These are phyloP conservation scores for Callosobruchus maculatus DNA, from an alignment of 2,888 invertebrate genomes.

Conservation along the genomic window DNA sequence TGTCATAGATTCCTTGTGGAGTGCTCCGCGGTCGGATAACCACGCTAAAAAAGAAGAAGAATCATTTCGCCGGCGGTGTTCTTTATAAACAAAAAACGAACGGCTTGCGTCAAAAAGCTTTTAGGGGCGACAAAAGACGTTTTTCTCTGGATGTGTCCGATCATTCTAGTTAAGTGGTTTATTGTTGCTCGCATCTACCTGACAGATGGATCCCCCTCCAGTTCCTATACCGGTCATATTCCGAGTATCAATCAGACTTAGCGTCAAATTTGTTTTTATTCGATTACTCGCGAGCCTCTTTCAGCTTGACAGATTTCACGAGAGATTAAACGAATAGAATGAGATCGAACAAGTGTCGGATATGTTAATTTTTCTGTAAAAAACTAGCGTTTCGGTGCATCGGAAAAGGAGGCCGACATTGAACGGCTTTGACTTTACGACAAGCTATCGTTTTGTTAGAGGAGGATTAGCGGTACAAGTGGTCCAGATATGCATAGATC, in stretches of 20 bases:
- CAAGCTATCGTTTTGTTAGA: background rate
- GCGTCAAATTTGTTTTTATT: slow-evolving; percentile 44
- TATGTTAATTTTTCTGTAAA: slow-evolving; percentile 4
- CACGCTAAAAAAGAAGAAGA: slow-evolving; percentile 26
- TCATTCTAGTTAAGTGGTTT: slow-evolving; percentile 50
- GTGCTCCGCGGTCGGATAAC: slow-evolving; percentile 32
- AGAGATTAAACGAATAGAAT: slow-evolving; percentile 26
- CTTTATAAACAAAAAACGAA: slow-evolving; percentile 37
- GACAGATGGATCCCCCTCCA: slow-evolving; percentile 17
- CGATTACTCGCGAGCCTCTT: slow-evolving; percentile 31
- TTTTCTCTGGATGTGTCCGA: slow-evolving; percentile 46
- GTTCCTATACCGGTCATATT: slow-evolving; percentile 33
- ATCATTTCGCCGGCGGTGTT: slow-evolving; percentile 35
- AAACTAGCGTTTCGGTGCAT: background rate
- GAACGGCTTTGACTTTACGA: background rate
- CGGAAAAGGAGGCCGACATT: background rate
- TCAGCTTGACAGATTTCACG: slow-evolving; percentile 33
- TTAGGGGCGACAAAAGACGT: slow-evolving; percentile 48
- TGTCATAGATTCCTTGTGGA: slow-evolving; percentile 10
- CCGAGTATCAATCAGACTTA: slow-evolving; percentile 46
- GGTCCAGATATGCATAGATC: background rate
- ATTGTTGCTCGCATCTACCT: slow-evolving; percentile 40
- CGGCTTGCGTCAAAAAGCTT: slow-evolving; percentile 52
- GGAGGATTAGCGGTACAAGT: background rate
- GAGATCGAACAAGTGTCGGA: slow-evolving; percentile 23